Evolutionary conservation across 2,797 vertebrate genomes (phyloP), one percentile per base, ranked within the genome.

Genomic region (Orientallactaga sibirica): DNA sequence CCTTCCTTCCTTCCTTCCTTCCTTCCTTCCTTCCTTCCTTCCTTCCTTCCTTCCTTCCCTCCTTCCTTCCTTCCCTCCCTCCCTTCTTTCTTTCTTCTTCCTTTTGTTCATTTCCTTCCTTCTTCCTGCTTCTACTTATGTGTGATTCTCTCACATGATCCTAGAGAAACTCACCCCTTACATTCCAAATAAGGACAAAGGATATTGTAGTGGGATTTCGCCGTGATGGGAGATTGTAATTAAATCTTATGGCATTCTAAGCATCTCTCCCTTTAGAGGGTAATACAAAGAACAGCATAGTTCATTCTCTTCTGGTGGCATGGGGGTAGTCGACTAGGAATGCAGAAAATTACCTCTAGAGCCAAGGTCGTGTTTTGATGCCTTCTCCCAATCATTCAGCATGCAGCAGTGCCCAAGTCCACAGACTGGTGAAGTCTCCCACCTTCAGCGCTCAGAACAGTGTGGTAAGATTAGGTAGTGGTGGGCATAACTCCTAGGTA

Each of bases 71-170:
- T 24, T 80, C 25, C 15, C 74, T 61, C 48, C 75, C 43, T 24
- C 22, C n/a, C 4, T 3, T 16, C 19, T 3, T 12, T 33, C 14
- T 9, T 25, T 9, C 24, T 8, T 33, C 2, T 22, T 86, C 27
- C 55, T 10, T 86, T 74, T 24, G 5, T 20, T 4, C 62, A 10
- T 9, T 19, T 81, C 22, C 37, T 41, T 4, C 10, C 9, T 27
- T 58, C 27, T 64, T 16, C 20, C 7, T n/a, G 24, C 25, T 77
- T 48, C 43, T 78, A 37, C 37, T 79, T 48, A 5, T 24, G 8
- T 83, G 16, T 48, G 24, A 29, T 78, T 55, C 43, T 90, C n/a
- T 91, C 84, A 86, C 80, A 43, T 73, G 58, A 86, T 92, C 83
- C 78, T 52, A 88, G n/a, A 90, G 29, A 91, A 86, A 88, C 14